Conservation (phyloP, 2,888 invertebrate species). For the Lycaena phlaeas region DNA sequence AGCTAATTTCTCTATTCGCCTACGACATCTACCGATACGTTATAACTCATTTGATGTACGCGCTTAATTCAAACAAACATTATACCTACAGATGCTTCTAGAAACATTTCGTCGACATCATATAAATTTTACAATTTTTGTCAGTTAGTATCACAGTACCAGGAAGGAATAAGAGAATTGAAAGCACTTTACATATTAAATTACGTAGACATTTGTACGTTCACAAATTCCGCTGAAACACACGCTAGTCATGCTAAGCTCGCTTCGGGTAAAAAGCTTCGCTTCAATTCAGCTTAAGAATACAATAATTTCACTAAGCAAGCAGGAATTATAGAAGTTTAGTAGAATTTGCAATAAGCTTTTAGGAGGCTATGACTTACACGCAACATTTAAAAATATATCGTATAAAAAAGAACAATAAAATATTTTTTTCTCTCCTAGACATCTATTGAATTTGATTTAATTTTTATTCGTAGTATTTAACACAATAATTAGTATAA, state of each 20-base stretch:
- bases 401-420: too few species aligned
- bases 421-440: background rate
- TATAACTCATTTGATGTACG: background rate
- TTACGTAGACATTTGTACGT: slow-evolving; percentile 6
- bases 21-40: background rate
- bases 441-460: too few species aligned
- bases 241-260: slow-evolving; percentile 16
- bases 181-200: slow-evolving; percentile 8
- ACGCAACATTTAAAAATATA: slow-evolving; percentile 6
- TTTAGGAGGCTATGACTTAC: slow-evolving; percentile 2
- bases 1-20: background rate
- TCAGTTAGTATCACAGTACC: background rate
- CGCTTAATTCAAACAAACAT: background rate
- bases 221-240: slow-evolving; percentile 10
- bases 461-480: background rate
- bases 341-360: background rate
- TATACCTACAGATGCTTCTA: slow-evolving; percentile 2
- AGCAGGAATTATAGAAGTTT: background rate
- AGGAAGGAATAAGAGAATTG: slow-evolving; percentile 6
- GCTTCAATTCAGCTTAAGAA: background rate
- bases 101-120: background rate
- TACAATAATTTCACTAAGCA: background rate
- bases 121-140: background rate
- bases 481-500: too few species aligned
- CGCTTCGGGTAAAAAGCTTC: slow-evolving; percentile 5